Conservation (phyloP, 2,888 invertebrate species). For the Vandiemenella viatica region DNA sequence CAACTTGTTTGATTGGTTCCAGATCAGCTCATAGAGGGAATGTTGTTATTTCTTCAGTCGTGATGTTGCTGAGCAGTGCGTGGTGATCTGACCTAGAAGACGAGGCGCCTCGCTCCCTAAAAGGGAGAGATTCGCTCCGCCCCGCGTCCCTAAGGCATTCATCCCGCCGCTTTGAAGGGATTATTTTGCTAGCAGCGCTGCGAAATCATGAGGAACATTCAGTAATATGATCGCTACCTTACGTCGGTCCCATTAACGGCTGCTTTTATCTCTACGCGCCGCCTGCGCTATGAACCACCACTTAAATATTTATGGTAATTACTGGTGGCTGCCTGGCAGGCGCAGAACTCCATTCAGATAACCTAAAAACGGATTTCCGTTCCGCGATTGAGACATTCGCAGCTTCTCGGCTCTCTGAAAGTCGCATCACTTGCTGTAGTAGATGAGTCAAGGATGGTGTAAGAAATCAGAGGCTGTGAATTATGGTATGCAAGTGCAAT, state of each 20-base stretch:
- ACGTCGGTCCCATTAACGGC: conserved; percentile 3
- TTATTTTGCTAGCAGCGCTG: conserved; percentile 29
- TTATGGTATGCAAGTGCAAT: too few relatives aligned
- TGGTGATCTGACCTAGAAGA: too few relatives aligned
- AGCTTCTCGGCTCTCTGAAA: too few relatives aligned
- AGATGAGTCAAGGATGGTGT: too few relatives aligned
- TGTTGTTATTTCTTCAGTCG: too few relatives aligned
- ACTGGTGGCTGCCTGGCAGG: background rate
- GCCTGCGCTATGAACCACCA: background rate
- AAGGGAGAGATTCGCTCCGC: background rate
- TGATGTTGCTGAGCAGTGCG: too few relatives aligned
- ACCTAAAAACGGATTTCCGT: background rate
- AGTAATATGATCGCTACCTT: conserved; percentile 6
- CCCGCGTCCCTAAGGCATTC: conserved; percentile 30
- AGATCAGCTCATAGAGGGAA: too few relatives aligned
- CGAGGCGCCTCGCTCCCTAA: too few relatives aligned
- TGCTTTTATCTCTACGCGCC: conserved; percentile 2
- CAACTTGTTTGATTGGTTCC: too few relatives aligned
- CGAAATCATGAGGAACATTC: conserved; percentile 7
- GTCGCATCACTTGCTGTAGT: too few relatives aligned
- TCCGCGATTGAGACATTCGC: background rate
- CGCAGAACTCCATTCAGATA: background rate
- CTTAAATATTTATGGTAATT: background rate
- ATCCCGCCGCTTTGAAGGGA: conserved; percentile 33
- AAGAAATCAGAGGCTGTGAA: too few relatives aligned